Conservation (phyloP, 2,888 invertebrate genomes). For the Lepidocyrtoides sp. region DNA sequence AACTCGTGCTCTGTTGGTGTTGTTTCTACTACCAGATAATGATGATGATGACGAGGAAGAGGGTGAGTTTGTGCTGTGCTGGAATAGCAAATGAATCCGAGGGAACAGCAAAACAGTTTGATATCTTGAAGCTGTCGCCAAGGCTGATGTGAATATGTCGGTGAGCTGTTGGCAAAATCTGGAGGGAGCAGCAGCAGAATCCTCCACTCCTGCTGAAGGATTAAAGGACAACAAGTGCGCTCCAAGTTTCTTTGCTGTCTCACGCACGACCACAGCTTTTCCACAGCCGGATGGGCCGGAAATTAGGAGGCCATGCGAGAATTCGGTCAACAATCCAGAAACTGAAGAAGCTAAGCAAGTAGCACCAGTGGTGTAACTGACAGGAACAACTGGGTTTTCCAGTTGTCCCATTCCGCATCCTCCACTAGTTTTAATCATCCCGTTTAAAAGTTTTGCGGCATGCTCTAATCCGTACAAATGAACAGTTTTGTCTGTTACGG, state of each 20-base stretch:
- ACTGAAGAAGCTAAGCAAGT: background rate
- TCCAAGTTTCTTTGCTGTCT: slow-evolving; percentile 87
- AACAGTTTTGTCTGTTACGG: background rate
- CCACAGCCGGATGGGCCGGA: slow-evolving; percentile 89
- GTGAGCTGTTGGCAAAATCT: slow-evolving; percentile 83
- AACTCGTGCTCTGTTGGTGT: slow-evolving; percentile 86
- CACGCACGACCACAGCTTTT: slow-evolving; percentile 88
- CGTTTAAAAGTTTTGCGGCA: slow-evolving; percentile 70
- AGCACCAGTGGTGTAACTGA: background rate
- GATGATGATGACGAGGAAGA: too few species aligned
- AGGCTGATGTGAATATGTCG: slow-evolving; percentile 87
- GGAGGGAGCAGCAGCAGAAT: slow-evolving; percentile 84
- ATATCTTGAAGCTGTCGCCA: slow-evolving; percentile 86
- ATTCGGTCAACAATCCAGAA: slow-evolving; percentile 70
- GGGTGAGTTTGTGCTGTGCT: slow-evolving; percentile 49
- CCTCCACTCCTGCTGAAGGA: slow-evolving; percentile 39
- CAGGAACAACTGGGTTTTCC: slow-evolving; percentile 32
- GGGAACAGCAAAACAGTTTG: slow-evolving; percentile 86
- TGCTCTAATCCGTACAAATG: slow-evolving; percentile 78
- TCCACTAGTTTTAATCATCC: slow-evolving; percentile 57
- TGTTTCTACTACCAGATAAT: slow-evolving; percentile 31
- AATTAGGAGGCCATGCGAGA: slow-evolving; percentile 86
- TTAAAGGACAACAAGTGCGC: slow-evolving; percentile 87
- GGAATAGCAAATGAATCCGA: slow-evolving; percentile 79
- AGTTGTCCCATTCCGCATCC: slow-evolving; percentile 31